Evolutionary conservation across 2,113 vertebrate genomes (phyloP), one percentile per base, ranked within the genome.

Genomic region (Microcebus lehilahytsara): DNA sequence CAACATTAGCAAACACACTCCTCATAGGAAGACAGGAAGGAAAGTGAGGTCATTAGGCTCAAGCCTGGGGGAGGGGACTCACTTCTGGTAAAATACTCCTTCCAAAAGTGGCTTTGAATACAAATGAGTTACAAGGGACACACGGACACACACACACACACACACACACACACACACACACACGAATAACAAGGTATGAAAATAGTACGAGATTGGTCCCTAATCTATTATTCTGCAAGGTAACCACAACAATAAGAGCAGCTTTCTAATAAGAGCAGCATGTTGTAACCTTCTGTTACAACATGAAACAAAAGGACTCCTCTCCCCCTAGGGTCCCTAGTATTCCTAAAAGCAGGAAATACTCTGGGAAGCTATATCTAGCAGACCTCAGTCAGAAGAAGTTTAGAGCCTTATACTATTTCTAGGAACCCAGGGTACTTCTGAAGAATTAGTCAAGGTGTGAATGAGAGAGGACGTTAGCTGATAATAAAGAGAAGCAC

Each of bases 11-110:
- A 93, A 81, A 92, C 96, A 97, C 20, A 95, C 90, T 95, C 69
- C 58, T 95, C 96, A 96, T 87, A 96, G 95, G 97, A 97, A 94
- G 96, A 97, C 96, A 98, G 97, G 97, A 98, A 98, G 97, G 97
- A 97, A 98, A 98, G 97, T 98, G 98, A 98, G 96, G 93, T 98
- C 97, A 98, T 90, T 95, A 96, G 96, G 87, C 95, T 94, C 83
- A 92, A 89, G 83, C 72, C 23, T 93, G 97, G 95, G 95, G 97
- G 97, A 97, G 42, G 96, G 96, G 85, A 95, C 75, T 96, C 92
- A 85, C 22, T 98, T 97, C 97, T 98, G 97, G 95, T 96, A 97
- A 97, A 96, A 97, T 25, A 71, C 27, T 97, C 93, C 93, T 97
- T 96, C 89, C 95, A 91, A 97, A 98, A 85, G 87, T 72, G 67